These are phyloP conservation scores for Archips crataeganus DNA, from an alignment of 2,888 invertebrate species.

Conservation along the genomic window DNA sequence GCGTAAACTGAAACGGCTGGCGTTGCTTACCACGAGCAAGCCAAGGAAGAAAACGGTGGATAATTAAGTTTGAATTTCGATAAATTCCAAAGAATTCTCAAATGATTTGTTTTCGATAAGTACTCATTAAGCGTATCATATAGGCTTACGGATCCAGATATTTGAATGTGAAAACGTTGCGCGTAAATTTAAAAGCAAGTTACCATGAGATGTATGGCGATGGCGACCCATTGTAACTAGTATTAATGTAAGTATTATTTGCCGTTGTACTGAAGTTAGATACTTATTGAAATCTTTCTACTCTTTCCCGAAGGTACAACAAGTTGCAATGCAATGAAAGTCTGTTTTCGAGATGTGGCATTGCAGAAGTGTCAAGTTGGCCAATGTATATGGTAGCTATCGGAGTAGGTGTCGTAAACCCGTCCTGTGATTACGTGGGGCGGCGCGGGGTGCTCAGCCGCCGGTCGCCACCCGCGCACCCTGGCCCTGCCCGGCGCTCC, in stretches of 20 bases:
- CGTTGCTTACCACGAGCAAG: not conserved
- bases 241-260: too few species aligned
- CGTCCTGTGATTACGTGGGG: conserved; percentile 77
- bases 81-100: too few species aligned
- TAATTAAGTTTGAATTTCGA: not conserved
- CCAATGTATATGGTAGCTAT: conserved; percentile 44
- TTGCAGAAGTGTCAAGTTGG: not conserved
- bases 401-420: conserved; percentile 70
- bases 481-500: conserved; percentile 52
- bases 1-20: too few species aligned
- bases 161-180: too few species aligned
- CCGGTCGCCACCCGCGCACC: conserved; percentile 60
- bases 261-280: too few species aligned
- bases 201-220: too few species aligned
- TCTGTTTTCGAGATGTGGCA: not conserved
- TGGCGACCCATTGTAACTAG: too few species aligned
- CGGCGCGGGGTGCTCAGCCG: conserved; percentile 65
- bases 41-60: not conserved
- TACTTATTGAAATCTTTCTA: too few species aligned
- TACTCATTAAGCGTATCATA: not conserved
- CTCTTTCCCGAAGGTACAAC: not conserved
- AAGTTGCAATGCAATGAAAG: not conserved
- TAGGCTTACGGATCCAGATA: too few species aligned
- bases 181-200: too few species aligned
- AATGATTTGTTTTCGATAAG: too few species aligned